Evolutionary conservation across 2,888 invertebrate species (phyloP).

Genomic region (Nephrotoma flavescens): DNA sequence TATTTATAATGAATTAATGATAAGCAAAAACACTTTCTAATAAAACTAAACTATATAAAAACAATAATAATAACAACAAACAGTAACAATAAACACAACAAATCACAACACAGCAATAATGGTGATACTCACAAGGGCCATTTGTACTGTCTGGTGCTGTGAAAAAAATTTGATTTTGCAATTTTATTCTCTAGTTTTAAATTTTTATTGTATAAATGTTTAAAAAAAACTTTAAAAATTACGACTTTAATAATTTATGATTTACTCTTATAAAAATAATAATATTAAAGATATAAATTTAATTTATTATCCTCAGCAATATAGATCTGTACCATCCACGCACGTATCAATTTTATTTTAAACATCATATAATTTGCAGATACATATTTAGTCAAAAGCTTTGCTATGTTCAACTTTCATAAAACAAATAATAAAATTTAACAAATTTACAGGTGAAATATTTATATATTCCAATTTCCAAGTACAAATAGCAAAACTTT

Average conservation of each 20-base stretch:
- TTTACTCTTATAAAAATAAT: not conserved
- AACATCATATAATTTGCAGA: not conserved
- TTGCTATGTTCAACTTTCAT: not conserved
- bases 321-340: not conserved
- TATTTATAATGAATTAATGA: not conserved
- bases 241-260: not conserved
- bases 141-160: slow-evolving; percentile 76
- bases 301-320: not conserved
- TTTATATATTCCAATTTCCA: not conserved
- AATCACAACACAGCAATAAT: slow-evolving; percentile 4
- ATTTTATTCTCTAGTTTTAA: not conserved
- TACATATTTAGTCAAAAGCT: not conserved
- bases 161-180: not conserved
- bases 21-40: not conserved
- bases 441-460: not conserved
- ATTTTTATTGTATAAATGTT: not conserved
- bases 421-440: not conserved
- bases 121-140: slow-evolving; percentile 72
- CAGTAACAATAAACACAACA: not conserved
- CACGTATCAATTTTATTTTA: not conserved
- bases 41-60: not conserved
- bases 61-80: not conserved
- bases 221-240: not conserved
- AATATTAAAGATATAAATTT: not conserved
- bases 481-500: not conserved